Base-by-base conservation (phyloP, 2,797 vertebrate genomes). In the Pteropus rufus region DNA sequence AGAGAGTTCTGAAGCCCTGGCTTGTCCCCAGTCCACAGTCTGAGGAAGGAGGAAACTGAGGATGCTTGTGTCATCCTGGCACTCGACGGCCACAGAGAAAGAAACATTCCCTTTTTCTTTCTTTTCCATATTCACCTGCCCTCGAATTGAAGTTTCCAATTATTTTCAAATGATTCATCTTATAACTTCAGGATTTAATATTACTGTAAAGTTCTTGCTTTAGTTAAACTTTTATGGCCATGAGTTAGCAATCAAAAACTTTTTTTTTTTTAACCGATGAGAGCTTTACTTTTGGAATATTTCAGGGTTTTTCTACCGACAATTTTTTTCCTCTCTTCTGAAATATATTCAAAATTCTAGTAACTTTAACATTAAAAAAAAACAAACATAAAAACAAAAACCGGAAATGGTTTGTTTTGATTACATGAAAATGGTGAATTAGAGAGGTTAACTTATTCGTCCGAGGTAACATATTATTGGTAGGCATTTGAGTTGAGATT, bases 251-350 rank as follows among this genome's bases (percentile, higher is more conserved):
- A 85, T 79, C 26, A 86, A 79, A 64, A 29, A 16, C 7, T 21
- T 31, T 39, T 7, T 44, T 31, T 7, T 44, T 34, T 26, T 58
- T 41, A 31, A 29, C 46, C 44, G 52, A n/a, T 93, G 54, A 82
- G 16, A 65, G 31, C 54, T 90, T 92, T 31, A 36, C 36, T 67
- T 83, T 86, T 67, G 11, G 39, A 75, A 46, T 52, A 75, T 16
- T 39, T 92, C 39, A 88, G 11, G 46, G 67, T 41, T 83, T 84
- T 79, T 91, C 87, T 89, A 77, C 54, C 52, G 69, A n/a, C 7
- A 26, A 26, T 56, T 44, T 54, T 56, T 79, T 46, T 46, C 54
- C 23, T 80, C 11, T 80, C 4, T n/a, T 15, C 3, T 58, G 41
- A 87, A 76, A 5, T 80, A 56, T 8, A 4, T 65, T 91, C 36